Base-by-base conservation (phyloP, 2,797 vertebrate species). In the Anguilla anguilla region DNA sequence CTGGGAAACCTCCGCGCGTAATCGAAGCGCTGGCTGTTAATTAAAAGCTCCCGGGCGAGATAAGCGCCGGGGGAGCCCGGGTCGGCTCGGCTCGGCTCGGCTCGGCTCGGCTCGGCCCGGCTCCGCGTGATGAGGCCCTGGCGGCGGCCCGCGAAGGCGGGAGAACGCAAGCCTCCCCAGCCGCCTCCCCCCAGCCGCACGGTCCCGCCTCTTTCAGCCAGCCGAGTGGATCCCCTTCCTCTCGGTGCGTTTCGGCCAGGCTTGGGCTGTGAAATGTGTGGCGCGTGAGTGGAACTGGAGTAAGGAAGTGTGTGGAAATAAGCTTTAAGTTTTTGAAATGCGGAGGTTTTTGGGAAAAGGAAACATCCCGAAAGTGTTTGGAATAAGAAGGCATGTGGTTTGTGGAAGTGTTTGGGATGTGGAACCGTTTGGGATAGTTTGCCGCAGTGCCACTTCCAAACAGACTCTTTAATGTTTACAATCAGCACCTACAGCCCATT, bases 21-120 rank as follows among this genome's bases (percentile, higher is more conserved):
- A 96, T 96, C 95, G 94, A 94, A 88, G 92, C 93, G 92, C 92
- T 94, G 92, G 90, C 87, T 92, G 91, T 94, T 95, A 95, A 96
- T 96, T 95, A 96, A 95, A 94, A 89, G 92, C 1, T 90, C 90
- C 81, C 90, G 89, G 89, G 0, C 1, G 90, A 94, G 95, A 96
- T 95, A 96, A 96, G 94, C 90, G 91, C 91, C 87, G 88, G 91
- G 92, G 91, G 49, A 51, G 9, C 49, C 0, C 49, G 90, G 90
- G 91, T 93, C 91, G 83, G 88, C 91, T 89, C 88, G 74, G 92
- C 92, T 93, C 90, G 90, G 89, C 74, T 90, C 53, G 94, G 92
- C 35, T 35, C 35, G 90, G 90, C 91, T 93, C 91, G 82, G 88
- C 91, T 89, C 88, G 74, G 92, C 92, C 22, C 3, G 51, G 6